A percentile compares a stretch with the other conserved stretches of the same genome.
phyloP scores from a whole-genome alignment of 2,797 vertebrate species.

The Arctocebus calabarensis region DNA sequence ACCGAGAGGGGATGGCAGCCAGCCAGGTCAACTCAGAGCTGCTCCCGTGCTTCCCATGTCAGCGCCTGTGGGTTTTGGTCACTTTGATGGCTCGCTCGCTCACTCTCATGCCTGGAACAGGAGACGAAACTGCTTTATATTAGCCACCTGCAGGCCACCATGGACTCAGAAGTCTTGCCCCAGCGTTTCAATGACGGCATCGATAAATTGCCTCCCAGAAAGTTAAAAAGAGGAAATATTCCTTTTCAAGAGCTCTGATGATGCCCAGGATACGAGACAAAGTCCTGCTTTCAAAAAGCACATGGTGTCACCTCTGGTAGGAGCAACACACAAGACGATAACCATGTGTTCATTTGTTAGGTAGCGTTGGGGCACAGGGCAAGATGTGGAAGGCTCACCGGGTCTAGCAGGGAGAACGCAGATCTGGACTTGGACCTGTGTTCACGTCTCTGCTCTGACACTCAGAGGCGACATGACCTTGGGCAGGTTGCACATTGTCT shows the following conservation, averaged over 20 bases:
- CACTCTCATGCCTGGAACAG: not conserved
- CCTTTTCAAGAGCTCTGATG: not conserved
- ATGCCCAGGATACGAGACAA: not conserved
- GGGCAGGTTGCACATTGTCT: not conserved
- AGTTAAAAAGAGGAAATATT: not conserved
- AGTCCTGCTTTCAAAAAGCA: not conserved
- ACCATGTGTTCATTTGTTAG: not conserved
- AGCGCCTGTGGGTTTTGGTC: rapidly evolving
- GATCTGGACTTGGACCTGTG: not conserved
- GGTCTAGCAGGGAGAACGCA: rapidly evolving
- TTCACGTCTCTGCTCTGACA: not conserved
- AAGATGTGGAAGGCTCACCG: not conserved
- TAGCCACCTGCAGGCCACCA: not conserved
- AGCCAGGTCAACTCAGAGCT: not conserved
- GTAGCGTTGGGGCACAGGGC: not conserved
- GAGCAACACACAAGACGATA: not conserved
- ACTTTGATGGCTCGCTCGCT: not conserved
- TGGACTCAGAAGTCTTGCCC: not conserved
- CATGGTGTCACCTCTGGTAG: not conserved
- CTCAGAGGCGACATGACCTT: not conserved
- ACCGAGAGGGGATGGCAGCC: not conserved
- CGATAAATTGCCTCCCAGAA: not conserved
- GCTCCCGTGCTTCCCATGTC: not conserved
- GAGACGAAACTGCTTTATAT: not conserved
- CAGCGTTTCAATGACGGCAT: not conserved